Conservation (phyloP, 2,888 invertebrate species). For the Xestobium rufovillosum region DNA sequence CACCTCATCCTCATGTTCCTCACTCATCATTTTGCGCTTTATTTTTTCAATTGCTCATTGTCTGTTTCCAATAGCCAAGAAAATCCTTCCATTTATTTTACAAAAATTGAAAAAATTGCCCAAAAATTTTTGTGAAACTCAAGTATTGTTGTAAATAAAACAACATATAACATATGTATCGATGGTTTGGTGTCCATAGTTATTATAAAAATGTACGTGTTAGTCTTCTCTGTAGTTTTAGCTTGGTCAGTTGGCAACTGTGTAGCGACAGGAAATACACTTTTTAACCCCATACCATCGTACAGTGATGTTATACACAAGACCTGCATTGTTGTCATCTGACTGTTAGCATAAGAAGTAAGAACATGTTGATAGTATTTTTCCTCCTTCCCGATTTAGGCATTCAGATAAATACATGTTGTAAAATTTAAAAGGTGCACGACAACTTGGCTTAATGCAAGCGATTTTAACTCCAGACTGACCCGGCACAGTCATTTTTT, state of each 20-base stretch:
- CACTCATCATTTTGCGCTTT: background rate
- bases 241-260: too few species aligned
- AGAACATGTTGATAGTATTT: conserved; percentile 24
- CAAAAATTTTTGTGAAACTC: conserved; percentile 16
- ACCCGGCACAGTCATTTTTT: background rate
- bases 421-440: too few species aligned
- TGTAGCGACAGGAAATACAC: conserved; percentile 14
- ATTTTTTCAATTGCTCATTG: too few species aligned
- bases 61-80: too few species aligned
- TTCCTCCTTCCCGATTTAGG: conserved; percentile 26
- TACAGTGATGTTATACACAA: too few species aligned
- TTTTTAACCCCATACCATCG: too few species aligned
- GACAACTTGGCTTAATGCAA: too few species aligned
- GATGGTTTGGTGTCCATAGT: conserved; percentile 38
- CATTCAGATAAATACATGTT: conserved; percentile 20
- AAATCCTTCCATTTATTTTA: conserved; percentile 12
- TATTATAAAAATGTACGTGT: conserved; percentile 30
- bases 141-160: conserved; percentile 38
- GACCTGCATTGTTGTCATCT: too few species aligned
- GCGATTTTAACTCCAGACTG: too few species aligned
- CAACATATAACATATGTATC: conserved; percentile 36
- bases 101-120: conserved; percentile 14
- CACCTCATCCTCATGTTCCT: conserved; percentile 7
- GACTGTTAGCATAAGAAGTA: conserved; percentile 29
- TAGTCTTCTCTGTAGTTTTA: conserved; percentile 29